These are phyloP conservation scores for Agapetus fuscipes DNA, from an alignment of 2,888 invertebrate species.

Conservation along the genomic window DNA sequence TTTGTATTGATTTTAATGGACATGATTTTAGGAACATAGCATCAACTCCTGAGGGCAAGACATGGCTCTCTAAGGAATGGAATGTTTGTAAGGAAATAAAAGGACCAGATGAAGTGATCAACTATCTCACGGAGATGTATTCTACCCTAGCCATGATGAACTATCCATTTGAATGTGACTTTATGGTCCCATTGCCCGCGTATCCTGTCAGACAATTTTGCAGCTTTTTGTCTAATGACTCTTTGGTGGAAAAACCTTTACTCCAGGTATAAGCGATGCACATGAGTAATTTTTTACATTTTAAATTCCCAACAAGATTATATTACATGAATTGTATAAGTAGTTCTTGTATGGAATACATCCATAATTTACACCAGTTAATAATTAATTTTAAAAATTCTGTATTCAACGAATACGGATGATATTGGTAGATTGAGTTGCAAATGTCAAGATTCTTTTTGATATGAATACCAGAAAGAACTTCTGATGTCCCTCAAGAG, in stretches of 20 bases:
- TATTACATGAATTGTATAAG: too few species aligned
- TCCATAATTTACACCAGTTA: too few species aligned
- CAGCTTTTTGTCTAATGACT: conserved; percentile 38
- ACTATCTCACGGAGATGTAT: conserved; percentile 65
- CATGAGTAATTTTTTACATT: too few species aligned
- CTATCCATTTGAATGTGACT: conserved; percentile 84
- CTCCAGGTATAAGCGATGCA: conserved; percentile 6
- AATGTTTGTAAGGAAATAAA: conserved; percentile 64
- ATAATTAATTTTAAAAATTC: too few species aligned
- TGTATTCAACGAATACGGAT: too few species aligned
- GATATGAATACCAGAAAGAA: too few species aligned
- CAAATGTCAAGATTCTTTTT: too few species aligned
- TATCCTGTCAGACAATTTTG: conserved; percentile 67
- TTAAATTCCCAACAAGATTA: too few species aligned
- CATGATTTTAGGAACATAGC: conserved; percentile 39
- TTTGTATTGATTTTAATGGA: too few species aligned
- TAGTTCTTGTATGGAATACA: too few species aligned
- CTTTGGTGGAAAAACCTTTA: conserved; percentile 8
- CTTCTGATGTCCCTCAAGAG: too few species aligned
- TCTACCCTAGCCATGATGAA: conserved; percentile 86
- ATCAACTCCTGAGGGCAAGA: conserved; percentile 52
- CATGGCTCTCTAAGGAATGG: conserved; percentile 62
- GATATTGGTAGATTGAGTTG: too few species aligned
- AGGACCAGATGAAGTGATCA: conserved; percentile 42
- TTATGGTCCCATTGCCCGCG: conserved; percentile 74